Conservation (phyloP, 1,140 invertebrate genomes). For the Caenorhabditis remanei region DNA sequence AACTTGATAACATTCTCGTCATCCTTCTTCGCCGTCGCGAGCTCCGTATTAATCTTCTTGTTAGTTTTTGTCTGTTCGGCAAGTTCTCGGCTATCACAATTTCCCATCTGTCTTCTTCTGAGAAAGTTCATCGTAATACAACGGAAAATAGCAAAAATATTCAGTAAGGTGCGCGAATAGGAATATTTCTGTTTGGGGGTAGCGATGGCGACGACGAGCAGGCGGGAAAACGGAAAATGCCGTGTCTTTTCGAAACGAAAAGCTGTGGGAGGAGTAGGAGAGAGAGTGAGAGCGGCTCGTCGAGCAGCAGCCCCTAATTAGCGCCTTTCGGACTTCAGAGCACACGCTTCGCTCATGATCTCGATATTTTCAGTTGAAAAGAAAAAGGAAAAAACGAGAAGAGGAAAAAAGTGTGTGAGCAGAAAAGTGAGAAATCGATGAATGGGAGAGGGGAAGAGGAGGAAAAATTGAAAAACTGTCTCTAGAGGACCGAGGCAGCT, state of each 20-base stretch:
- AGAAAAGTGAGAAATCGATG: not conserved
- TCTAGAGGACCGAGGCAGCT: not conserved
- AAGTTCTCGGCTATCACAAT: conserved; percentile 50
- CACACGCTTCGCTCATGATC: conserved; percentile 5
- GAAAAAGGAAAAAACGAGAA: not conserved
- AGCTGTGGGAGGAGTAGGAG: not conserved
- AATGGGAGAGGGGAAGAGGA: not conserved
- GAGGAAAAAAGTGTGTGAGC: not conserved
- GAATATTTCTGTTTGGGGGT: not conserved
- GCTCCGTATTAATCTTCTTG: conserved; percentile 44
- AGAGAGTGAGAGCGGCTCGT: not conserved
- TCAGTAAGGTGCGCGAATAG: too few relatives aligned
- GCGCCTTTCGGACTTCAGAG: not conserved
- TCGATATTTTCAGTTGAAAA: not conserved
- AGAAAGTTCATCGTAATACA: not conserved
- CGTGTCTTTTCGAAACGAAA: not conserved
- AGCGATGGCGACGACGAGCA: conserved; percentile 3
- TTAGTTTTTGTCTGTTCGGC: conserved; percentile 48
- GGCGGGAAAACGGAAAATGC: not conserved
- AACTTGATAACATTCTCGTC: conserved; percentile 61
- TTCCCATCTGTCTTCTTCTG: conserved; percentile 56
- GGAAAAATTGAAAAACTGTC: not conserved
- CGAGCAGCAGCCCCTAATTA: not conserved
- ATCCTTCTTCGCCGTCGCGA: conserved; percentile 40
- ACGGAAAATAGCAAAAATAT: not conserved